Conservation (phyloP, 2,797 vertebrate genomes). For the Malurus leucopterus region DNA sequence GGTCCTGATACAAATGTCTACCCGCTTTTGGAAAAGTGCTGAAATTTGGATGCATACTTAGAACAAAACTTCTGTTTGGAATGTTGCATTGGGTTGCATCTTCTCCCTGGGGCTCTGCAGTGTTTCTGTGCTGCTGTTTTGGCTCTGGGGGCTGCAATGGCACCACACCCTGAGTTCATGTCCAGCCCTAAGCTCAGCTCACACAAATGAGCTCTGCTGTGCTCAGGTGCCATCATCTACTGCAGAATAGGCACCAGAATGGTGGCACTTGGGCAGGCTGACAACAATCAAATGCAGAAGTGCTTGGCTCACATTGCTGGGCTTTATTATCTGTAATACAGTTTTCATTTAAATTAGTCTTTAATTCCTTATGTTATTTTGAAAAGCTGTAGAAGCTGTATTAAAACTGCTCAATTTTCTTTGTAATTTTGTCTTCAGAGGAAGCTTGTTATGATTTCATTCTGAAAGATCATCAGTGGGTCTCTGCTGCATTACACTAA, state of each 20-base stretch:
- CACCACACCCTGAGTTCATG: fast-evolving
- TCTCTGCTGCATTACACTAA: neutral
- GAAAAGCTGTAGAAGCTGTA: neutral
- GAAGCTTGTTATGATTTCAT: neutral
- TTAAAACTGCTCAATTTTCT: neutral
- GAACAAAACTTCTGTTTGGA: neutral
- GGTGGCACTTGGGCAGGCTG: fast-evolving
- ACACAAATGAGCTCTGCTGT: neutral
- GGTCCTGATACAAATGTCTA: neutral
- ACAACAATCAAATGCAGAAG: neutral
- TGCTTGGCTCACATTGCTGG: neutral
- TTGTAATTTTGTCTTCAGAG: neutral
- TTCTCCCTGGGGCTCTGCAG: neutral
- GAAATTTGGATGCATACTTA: neutral
- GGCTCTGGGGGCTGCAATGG: neutral
- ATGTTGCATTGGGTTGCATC: neutral
- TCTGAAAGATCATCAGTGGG: neutral
- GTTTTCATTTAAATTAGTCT: neutral
- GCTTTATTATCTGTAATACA: neutral
- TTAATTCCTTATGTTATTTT: neutral
- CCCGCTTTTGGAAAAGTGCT: neutral
- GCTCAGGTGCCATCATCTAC: neutral
- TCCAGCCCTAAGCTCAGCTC: neutral
- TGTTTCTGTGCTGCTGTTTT: neutral
- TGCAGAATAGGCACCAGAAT: neutral